A percentile compares a stretch with the other conserved stretches of the same genome.
Conservation (phyloP, 2,113 vertebrate genomes). For the Rostratula benghalensis region DNA sequence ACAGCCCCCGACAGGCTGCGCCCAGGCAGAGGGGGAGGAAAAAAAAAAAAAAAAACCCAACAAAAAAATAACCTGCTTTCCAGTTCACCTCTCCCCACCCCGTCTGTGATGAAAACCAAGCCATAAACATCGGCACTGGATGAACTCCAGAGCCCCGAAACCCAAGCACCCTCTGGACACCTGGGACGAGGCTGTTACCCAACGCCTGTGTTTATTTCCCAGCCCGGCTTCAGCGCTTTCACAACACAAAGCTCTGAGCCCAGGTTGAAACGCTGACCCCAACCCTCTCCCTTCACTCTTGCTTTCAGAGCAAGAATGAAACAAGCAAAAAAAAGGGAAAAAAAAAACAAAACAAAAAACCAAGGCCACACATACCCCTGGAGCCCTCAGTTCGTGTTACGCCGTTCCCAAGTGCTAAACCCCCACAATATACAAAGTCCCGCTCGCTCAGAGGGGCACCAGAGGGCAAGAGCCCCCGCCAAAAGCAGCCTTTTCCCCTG, state of each 20-base stretch:
- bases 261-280: not conserved
- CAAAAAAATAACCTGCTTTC: not conserved
- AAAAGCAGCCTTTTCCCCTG: too few species aligned
- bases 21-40: too few species aligned
- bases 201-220: constrained; percentile 38
- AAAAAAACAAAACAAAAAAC: not conserved
- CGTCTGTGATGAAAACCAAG: not conserved
- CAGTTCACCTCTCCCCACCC: not conserved
- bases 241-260: not conserved
- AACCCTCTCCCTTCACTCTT: not conserved
- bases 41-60: not conserved
- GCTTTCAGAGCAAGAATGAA: not conserved
- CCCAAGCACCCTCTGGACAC: constrained; percentile 42
- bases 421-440: accelerated
- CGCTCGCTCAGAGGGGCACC: accelerated
- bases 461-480: not conserved
- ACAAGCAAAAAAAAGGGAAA: too few species aligned
- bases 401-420: not conserved
- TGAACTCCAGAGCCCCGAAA: constrained; percentile 17
- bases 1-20: not conserved
- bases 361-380: accelerated
- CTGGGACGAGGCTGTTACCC: constrained; percentile 52
- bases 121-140: constrained; percentile 19
- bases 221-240: not conserved
- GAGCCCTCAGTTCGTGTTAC: accelerated